These are phyloP conservation scores for Dipodomys ordii DNA, from an alignment of 2,113 vertebrate species.

Conservation along the genomic window DNA sequence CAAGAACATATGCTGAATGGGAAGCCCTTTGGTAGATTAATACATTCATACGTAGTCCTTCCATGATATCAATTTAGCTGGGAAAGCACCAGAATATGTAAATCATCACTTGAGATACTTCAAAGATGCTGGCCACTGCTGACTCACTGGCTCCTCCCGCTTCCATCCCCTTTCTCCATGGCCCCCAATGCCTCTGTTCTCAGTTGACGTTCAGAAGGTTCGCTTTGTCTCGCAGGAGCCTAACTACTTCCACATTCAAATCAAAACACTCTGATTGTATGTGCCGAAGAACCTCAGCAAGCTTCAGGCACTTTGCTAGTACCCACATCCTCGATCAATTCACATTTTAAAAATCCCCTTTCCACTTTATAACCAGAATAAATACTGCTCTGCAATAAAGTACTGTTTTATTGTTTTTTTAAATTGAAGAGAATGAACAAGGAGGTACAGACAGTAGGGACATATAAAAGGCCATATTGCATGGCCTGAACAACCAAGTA, in stretches of 20 bases:
- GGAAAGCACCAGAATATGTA: background rate
- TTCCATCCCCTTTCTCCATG: too few relatives aligned
- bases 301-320: background rate
- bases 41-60: background rate
- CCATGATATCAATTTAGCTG: background rate
- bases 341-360: background rate
- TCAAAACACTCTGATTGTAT: rapidly evolving
- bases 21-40: background rate
- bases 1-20: background rate
- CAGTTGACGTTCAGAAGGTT: background rate
- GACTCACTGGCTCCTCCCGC: background rate
- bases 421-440: background rate
- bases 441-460: background rate
- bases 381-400: background rate
- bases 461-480: background rate
- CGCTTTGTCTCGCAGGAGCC: background rate
- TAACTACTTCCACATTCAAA: background rate
- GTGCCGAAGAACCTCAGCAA: background rate
- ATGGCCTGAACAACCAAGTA: background rate
- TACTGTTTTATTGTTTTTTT: background rate
- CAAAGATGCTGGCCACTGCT: background rate
- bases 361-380: background rate
- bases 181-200: background rate
- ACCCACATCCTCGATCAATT: background rate
- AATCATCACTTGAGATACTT: background rate